phyloP scores from a whole-genome alignment of 2,113 vertebrate genomes.

The Platysternon megacephalum region DNA sequence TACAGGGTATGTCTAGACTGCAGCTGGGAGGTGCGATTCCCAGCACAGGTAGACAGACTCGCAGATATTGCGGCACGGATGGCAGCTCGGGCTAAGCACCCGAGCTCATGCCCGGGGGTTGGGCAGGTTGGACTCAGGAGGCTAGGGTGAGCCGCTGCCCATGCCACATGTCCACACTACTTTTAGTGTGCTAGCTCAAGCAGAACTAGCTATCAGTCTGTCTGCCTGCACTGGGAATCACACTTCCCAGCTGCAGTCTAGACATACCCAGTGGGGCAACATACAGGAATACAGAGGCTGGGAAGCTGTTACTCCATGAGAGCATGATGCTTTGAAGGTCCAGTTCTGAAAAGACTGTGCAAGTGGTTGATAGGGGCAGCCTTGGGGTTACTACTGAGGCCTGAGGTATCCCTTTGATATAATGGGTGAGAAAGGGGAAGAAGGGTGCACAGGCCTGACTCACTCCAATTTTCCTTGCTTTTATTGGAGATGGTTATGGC shows the following conservation, averaged over 20 bases:
- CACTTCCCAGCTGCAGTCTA: not conserved
- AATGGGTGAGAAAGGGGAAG: not conserved
- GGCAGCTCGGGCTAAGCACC: too few relatives aligned
- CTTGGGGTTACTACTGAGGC: accelerated
- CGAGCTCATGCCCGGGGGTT: not conserved
- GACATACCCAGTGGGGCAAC: not conserved
- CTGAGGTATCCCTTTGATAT: accelerated
- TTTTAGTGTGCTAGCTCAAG: not conserved
- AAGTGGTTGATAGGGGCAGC: not conserved
- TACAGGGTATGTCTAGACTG: too few relatives aligned
- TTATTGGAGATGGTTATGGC: not conserved
- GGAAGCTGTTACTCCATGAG: not conserved
- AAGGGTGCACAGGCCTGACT: not conserved
- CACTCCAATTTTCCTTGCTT: not conserved
- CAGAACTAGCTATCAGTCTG: not conserved
- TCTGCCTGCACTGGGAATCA: not conserved
- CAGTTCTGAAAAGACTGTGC: not conserved
- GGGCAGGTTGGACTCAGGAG: not conserved
- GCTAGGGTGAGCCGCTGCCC: not conserved
- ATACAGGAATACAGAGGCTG: not conserved
- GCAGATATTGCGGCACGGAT: too few relatives aligned
- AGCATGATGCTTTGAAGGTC: not conserved
- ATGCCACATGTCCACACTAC: not conserved
- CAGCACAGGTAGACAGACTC: too few relatives aligned
- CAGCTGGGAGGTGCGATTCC: too few relatives aligned